A percentile compares a stretch with the other conserved stretches of the same genome.
Conservation (phyloP, 2,888 invertebrate genomes). For the Nomada lathburiana region DNA sequence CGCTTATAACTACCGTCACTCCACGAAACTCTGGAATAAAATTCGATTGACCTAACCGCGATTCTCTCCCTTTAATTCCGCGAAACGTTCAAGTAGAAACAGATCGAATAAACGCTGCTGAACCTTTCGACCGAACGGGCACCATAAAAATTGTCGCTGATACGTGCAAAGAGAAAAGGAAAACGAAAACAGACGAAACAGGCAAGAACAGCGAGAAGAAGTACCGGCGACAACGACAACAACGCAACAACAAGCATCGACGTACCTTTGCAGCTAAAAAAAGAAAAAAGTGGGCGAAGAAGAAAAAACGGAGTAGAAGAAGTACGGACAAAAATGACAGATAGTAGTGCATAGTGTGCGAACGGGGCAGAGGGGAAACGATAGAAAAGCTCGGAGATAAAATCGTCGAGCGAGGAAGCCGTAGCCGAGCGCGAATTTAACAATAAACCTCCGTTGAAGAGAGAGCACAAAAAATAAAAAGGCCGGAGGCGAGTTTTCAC, state of each 20-base stretch:
- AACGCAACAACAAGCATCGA: constrained; percentile 26
- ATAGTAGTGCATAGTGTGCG: not conserved
- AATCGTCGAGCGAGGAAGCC: constrained; percentile 70
- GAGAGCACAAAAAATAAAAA: constrained; percentile 58
- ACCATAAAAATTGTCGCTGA: constrained; percentile 34
- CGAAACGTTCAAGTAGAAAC: constrained; percentile 17
- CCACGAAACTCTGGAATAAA: not conserved
- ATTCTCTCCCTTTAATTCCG: not conserved
- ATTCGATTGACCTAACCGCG: constrained; percentile 22
- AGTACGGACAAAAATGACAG: not conserved
- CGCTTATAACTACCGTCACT: too few relatives aligned
- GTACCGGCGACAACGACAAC: constrained; percentile 36
- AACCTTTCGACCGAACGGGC: constrained; percentile 38
- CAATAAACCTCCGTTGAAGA: constrained; percentile 68
- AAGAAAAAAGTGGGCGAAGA: constrained; percentile 1
- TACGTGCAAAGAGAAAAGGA: constrained; percentile 4
- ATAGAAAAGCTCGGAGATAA: constrained; percentile 42
- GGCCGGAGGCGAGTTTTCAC: constrained; percentile 75
- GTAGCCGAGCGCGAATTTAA: constrained; percentile 75
- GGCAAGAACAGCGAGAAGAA: constrained; percentile 55
- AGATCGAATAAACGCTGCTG: constrained; percentile 39
- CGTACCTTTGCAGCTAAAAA: constrained; percentile 36
- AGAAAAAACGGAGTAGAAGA: constrained; percentile 24
- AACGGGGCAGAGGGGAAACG: constrained; percentile 8
- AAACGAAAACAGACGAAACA: constrained; percentile 11